Percentiles rank a stretch among this genome's conserved stretches.
phyloP scores from a whole-genome alignment of 2,113 vertebrate genomes.

The Rattus rattus region DNA sequence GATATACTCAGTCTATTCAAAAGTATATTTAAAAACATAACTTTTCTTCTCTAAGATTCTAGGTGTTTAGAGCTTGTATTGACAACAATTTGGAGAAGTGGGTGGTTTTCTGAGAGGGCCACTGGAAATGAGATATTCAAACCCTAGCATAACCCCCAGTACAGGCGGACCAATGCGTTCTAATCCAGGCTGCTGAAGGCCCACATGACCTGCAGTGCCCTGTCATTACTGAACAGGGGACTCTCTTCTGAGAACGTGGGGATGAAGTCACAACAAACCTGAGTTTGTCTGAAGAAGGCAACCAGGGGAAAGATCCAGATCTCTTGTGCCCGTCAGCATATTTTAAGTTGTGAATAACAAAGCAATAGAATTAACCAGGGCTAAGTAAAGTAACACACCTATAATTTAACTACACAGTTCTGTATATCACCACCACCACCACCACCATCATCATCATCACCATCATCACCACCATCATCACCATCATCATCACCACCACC shows the following conservation, averaged over 20 bases:
- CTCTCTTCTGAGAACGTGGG: not conserved
- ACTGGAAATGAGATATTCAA: not conserved
- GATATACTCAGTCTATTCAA: not conserved
- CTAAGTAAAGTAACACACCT: slow-evolving; percentile 12
- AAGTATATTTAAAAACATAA: slow-evolving; percentile 2
- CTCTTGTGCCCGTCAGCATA: not conserved
- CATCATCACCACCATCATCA: not conserved
- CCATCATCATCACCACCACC: not conserved
- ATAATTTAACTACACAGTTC: slow-evolving; percentile 4
- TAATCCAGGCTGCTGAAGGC: not conserved
- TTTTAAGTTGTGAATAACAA: slow-evolving; percentile 23
- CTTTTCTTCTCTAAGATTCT: not conserved
- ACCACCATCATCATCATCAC: not conserved
- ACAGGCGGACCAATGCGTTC: not conserved
- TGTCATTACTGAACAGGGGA: not conserved
- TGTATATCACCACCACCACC: not conserved
- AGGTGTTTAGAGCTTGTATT: not conserved
- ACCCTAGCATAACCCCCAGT: not conserved
- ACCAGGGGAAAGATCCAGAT: not conserved
- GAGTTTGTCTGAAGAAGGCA: slow-evolving; percentile 22
- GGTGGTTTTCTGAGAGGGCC: not conserved
- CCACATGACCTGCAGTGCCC: not conserved
- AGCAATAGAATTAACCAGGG: not conserved
- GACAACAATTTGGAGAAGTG: not conserved
- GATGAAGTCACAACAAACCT: not conserved